A percentile compares a stretch with the other conserved stretches of the same genome.
phyloP scores from a whole-genome alignment of 2,113 vertebrate species.

The Orcinus orca region DNA sequence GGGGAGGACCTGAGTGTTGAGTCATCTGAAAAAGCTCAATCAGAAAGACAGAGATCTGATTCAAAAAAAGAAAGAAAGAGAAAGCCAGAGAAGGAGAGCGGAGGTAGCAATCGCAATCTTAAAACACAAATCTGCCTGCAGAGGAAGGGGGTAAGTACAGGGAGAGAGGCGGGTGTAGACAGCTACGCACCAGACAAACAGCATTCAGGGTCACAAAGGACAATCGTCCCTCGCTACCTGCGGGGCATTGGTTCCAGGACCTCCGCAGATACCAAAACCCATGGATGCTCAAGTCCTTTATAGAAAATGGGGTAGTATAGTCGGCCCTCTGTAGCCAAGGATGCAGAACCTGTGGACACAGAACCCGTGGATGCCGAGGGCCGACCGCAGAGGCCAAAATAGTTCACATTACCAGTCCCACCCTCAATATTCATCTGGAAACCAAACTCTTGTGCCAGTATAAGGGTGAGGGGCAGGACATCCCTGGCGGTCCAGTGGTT shows the following conservation, averaged over 20 bases:
- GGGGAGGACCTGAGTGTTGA: background rate
- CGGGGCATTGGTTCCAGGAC: background rate
- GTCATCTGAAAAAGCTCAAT: background rate
- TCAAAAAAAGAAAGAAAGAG: background rate
- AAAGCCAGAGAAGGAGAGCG: background rate
- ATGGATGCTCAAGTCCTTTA: background rate
- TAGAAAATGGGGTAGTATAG: background rate
- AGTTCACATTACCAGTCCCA: background rate
- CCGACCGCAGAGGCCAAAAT: background rate
- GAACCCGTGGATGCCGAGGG: rapidly evolving
- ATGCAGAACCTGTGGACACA: background rate
- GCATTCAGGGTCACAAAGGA: background rate
- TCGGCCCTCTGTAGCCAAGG: background rate
- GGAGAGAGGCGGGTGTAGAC: background rate
- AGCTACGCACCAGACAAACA: rapidly evolving
- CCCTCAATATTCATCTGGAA: background rate
- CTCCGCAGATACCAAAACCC: background rate
- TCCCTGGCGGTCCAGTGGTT: background rate
- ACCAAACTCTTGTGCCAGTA: background rate
- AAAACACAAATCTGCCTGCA: background rate
- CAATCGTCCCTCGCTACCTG: background rate
- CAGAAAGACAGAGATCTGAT: background rate
- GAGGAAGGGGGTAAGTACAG: rapidly evolving
- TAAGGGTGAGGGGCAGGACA: background rate
- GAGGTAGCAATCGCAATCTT: background rate